A percentile compares a stretch with the other conserved stretches of the same genome.
Conservation (phyloP, 2,113 vertebrate genomes). For the Brachyhypopomus gauderio region DNA sequence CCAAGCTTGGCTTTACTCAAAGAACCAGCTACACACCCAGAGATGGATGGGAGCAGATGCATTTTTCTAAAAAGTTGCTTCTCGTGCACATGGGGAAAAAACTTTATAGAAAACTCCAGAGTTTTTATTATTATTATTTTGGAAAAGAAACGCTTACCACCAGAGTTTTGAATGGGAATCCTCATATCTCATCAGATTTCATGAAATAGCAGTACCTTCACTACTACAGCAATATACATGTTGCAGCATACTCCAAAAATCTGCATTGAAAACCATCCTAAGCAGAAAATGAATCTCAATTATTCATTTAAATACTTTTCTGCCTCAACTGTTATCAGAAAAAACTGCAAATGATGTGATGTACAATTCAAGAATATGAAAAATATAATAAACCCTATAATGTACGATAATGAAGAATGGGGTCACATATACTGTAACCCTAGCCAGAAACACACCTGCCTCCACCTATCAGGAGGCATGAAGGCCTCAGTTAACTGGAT, state of each 20-base stretch:
- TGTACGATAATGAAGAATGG: too few relatives aligned
- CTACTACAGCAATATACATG: constrained; percentile 16
- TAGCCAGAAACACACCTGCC: too few relatives aligned
- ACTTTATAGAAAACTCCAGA: constrained; percentile 19
- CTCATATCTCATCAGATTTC: constrained; percentile 4
- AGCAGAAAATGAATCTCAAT: background rate
- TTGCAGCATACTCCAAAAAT: background rate
- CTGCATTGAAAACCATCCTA: background rate
- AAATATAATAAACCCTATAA: background rate
- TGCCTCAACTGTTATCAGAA: background rate
- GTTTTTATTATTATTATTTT: constrained; percentile 4
- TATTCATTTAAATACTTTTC: background rate
- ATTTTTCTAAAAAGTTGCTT: constrained; percentile 27
- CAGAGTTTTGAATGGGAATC: background rate
- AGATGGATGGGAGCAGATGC: constrained; percentile 17
- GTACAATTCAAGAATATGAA: background rate
- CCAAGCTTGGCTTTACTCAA: constrained; percentile 20
- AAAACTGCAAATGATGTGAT: background rate
- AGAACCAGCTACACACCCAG: constrained; percentile 20
- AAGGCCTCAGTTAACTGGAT: too few relatives aligned
- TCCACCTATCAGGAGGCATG: too few relatives aligned
- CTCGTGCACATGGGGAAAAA: constrained; percentile 17
- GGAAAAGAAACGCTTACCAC: background rate
- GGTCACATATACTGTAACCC: too few relatives aligned
- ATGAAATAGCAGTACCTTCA: constrained; percentile 12